Evolutionary conservation across 2,797 vertebrate genomes (phyloP).

Genomic region (Chlorospingus semifuscus): DNA sequence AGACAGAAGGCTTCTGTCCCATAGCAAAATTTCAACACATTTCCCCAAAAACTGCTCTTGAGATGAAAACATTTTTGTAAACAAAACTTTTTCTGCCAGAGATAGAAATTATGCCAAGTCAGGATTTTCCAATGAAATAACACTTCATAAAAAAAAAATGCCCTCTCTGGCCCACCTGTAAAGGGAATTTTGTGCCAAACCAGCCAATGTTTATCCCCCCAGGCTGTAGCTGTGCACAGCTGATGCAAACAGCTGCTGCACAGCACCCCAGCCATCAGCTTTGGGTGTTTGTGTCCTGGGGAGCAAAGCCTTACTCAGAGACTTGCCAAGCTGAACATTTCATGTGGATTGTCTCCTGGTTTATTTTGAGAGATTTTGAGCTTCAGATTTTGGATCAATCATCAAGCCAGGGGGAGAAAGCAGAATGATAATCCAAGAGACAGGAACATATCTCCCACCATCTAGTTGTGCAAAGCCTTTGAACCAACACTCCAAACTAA

Average conservation of each 20-base stretch:
- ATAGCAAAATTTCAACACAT: background rate
- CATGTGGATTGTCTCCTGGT: background rate
- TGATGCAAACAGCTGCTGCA: too few relatives aligned
- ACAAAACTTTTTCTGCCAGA: background rate
- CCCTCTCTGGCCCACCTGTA: background rate
- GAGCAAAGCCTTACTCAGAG: background rate
- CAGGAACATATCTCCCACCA: background rate
- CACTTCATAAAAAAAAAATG: background rate
- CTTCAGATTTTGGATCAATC: background rate
- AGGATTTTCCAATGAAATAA: background rate
- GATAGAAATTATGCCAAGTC: background rate
- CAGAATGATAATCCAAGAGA: rapidly evolving
- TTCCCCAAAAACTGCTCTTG: background rate
- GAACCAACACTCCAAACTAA: background rate
- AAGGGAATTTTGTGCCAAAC: background rate
- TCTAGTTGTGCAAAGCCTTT: background rate
- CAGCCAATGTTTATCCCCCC: rapidly evolving
- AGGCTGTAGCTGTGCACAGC: background rate
- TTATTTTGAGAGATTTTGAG: background rate
- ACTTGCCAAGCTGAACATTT: background rate
- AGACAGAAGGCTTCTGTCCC: background rate
- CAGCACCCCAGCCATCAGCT: rapidly evolving
- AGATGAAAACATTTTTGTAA: background rate
- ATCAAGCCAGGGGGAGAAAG: background rate
- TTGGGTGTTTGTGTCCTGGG: rapidly evolving